Conservation (phyloP, 2,888 invertebrate genomes). For the Aporophyla lueneburgensis region DNA sequence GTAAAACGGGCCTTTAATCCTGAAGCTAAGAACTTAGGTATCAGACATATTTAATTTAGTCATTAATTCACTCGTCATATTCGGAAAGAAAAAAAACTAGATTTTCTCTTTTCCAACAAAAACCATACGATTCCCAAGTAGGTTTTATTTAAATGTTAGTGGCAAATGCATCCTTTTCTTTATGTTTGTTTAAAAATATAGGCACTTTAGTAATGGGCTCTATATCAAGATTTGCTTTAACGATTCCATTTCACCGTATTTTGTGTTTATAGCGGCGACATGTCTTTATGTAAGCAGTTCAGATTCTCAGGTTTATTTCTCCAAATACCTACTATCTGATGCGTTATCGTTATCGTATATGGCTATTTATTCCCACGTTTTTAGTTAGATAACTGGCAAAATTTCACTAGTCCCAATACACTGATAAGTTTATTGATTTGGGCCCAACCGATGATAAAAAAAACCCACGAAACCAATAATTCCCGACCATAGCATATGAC, state of each 20-base stretch:
- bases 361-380: neutral
- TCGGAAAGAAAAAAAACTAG: neutral
- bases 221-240: conserved; percentile 37
- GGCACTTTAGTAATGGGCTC: conserved; percentile 29
- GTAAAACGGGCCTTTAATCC: neutral
- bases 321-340: neutral
- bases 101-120: neutral
- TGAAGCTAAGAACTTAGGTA: neutral
- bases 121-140: neutral
- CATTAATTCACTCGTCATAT: neutral
- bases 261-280: conserved; percentile 38
- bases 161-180: neutral
- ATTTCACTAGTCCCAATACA: neutral
- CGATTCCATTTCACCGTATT: conserved; percentile 25
- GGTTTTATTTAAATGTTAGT: neutral
- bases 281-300: neutral
- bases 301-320: neutral
- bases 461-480: neutral
- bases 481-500: neutral
- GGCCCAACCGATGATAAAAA: too few species aligned
- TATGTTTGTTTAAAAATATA: conserved; percentile 10
- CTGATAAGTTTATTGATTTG: conserved; percentile 38
- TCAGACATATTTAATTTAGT: neutral
- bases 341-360: neutral
- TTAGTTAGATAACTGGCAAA: conserved; percentile 8